Conservation (phyloP, 2,888 invertebrate genomes). For the Mesopsocus fuscifrons region DNA sequence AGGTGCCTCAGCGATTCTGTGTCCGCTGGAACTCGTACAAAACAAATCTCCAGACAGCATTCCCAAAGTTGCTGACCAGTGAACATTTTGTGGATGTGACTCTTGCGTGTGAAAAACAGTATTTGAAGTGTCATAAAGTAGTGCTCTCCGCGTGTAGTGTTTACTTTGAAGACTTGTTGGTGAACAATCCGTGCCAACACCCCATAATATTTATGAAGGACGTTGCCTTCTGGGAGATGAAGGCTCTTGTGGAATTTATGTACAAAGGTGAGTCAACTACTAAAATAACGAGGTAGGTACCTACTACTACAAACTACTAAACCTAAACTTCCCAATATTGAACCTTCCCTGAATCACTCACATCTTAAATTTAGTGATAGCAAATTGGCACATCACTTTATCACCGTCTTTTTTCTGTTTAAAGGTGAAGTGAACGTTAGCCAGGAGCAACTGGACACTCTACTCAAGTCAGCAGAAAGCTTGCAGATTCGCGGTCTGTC, state of each 20-base stretch:
- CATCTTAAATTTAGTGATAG: no score
- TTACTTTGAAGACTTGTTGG: conserved; percentile 58
- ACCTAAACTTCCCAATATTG: no score
- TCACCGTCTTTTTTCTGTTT: no score
- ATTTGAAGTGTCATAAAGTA: conserved; percentile 64
- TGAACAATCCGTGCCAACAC: conserved; percentile 72
- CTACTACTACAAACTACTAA: no score
- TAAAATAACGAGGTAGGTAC: no score
- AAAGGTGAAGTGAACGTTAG: conserved; percentile 77
- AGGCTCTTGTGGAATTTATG: conserved; percentile 76
- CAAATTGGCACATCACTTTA: no score
- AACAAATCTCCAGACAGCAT: conserved; percentile 56
- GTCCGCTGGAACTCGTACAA: conserved; percentile 71
- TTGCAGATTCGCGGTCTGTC: conserved; percentile 55
- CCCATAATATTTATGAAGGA: conserved; percentile 71
- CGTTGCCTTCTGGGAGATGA: conserved; percentile 65
- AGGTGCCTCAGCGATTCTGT: conserved; percentile 23
- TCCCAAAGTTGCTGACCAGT: conserved; percentile 52
- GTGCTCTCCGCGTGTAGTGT: conserved; percentile 71
- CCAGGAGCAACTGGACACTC: conserved; percentile 59
- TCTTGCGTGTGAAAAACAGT: conserved; percentile 68
- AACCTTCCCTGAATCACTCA: no score
- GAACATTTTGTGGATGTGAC: conserved; percentile 80
- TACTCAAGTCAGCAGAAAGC: conserved; percentile 68
- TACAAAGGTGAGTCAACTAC: no score